Conservation (phyloP, 2,888 invertebrate genomes). For the Antheraea yamamai region DNA sequence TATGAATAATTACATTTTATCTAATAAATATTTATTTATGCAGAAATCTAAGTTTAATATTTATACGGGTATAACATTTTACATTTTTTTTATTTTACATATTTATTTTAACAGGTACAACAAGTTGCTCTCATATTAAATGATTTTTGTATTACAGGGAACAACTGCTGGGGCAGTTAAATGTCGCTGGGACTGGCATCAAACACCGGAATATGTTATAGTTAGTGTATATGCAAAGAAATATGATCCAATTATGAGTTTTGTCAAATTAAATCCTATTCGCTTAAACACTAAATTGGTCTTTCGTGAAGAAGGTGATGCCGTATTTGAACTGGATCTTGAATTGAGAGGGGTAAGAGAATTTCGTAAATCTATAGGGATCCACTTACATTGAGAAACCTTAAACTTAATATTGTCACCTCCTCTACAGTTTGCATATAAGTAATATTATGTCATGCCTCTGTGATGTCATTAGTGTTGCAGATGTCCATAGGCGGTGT, state of each 20-base stretch:
- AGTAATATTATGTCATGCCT: too few relatives aligned
- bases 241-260: slow-evolving; percentile 89
- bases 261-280: slow-evolving; percentile 92
- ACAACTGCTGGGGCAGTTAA: slow-evolving; percentile 79
- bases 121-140: not conserved
- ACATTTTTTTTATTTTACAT: too few relatives aligned
- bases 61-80: not conserved
- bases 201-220: slow-evolving; percentile 92
- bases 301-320: slow-evolving; percentile 89
- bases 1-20: too few relatives aligned
- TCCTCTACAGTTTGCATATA: not conserved
- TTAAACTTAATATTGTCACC: not conserved
- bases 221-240: slow-evolving; percentile 96
- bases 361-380: not conserved
- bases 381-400: not conserved
- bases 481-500: too few relatives aligned
- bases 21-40: not conserved
- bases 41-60: not conserved
- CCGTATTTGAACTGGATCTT: slow-evolving; percentile 87
- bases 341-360: slow-evolving; percentile 89
- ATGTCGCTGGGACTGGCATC: slow-evolving; percentile 98
- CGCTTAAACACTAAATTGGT: slow-evolving; percentile 87
- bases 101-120: not conserved
- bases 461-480: too few relatives aligned
- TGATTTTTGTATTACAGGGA: slow-evolving; percentile 64